These are phyloP conservation scores for Casuarius casuarius DNA, from an alignment of 2,113 vertebrate species.

Conservation along the genomic window DNA sequence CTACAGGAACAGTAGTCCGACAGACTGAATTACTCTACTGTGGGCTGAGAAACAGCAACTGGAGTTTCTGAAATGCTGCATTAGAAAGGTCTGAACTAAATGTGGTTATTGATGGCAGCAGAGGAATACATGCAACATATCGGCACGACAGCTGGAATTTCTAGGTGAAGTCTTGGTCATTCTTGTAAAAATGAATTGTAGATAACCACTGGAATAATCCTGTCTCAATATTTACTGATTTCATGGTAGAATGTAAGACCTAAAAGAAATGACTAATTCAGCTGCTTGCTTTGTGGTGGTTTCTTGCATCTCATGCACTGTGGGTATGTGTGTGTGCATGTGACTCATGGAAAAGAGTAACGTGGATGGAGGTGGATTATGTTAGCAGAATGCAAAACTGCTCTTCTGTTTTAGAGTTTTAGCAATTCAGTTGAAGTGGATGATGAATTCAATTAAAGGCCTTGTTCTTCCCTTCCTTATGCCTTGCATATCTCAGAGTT, in stretches of 20 bases:
- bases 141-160: background rate
- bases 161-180: background rate
- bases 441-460: conserved; percentile 58
- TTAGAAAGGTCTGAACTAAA: background rate
- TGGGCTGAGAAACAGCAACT: background rate
- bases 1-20: background rate
- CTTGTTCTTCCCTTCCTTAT: conserved; percentile 42
- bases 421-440: conserved; percentile 45
- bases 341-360: conserved; percentile 18
- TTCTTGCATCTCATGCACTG: background rate
- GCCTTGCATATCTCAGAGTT: conserved; percentile 40
- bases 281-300: background rate
- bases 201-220: background rate
- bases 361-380: conserved; percentile 54
- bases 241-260: background rate
- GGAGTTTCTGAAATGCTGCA: background rate
- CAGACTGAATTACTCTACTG: background rate
- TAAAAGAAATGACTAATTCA: background rate
- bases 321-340: background rate
- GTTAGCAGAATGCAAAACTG: conserved; percentile 50
- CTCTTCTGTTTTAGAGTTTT: conserved; percentile 17
- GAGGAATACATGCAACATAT: background rate
- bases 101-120: background rate
- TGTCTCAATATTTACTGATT: background rate
- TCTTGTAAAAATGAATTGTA: background rate